These are phyloP conservation scores for Drosophila ficusphila DNA, from an alignment of 1,140 invertebrate genomes.

Conservation along the genomic window DNA sequence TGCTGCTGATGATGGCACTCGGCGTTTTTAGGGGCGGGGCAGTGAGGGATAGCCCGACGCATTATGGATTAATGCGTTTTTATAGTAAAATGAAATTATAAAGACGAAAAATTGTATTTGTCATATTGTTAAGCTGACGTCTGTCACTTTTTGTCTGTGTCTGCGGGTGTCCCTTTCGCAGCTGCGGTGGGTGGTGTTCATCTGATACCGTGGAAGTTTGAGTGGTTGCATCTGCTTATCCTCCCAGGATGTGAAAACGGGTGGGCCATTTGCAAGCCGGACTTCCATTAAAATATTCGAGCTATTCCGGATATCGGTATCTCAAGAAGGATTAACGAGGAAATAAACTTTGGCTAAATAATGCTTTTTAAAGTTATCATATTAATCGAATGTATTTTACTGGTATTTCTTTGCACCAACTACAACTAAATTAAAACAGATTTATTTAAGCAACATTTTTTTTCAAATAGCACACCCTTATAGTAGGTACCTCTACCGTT, in stretches of 20 bases:
- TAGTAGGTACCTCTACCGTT: slow-evolving; percentile 2
- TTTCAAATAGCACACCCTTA: too few relatives aligned
- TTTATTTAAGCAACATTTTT: too few relatives aligned
- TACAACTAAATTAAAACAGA: too few relatives aligned
- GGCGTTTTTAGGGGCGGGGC: slow-evolving; percentile 1
- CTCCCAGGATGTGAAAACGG: too few relatives aligned
- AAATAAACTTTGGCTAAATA: too few relatives aligned
- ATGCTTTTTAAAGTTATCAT: too few relatives aligned
- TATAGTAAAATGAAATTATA: slow-evolving; percentile 76
- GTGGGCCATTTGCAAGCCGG: not conserved
- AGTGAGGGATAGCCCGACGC: slow-evolving; percentile 44
- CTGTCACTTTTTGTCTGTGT: slow-evolving; percentile 61
- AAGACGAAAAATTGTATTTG: slow-evolving; percentile 81
- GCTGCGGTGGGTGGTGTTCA: slow-evolving; percentile 3
- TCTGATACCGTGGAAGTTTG: slow-evolving; percentile 5
- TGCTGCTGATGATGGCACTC: slow-evolving; percentile 31
- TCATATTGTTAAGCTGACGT: slow-evolving; percentile 81
- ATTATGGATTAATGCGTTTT: slow-evolving; percentile 79
- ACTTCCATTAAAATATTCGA: slow-evolving; percentile 1
- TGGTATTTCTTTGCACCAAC: too few relatives aligned
- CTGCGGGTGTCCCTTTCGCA: slow-evolving; percentile 30
- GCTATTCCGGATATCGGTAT: not conserved
- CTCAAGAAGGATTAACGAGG: too few relatives aligned
- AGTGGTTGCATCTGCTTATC: not conserved
- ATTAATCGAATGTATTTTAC: too few relatives aligned